Conservation (phyloP, 2,797 vertebrate species). For the Psittacula derbiana region DNA sequence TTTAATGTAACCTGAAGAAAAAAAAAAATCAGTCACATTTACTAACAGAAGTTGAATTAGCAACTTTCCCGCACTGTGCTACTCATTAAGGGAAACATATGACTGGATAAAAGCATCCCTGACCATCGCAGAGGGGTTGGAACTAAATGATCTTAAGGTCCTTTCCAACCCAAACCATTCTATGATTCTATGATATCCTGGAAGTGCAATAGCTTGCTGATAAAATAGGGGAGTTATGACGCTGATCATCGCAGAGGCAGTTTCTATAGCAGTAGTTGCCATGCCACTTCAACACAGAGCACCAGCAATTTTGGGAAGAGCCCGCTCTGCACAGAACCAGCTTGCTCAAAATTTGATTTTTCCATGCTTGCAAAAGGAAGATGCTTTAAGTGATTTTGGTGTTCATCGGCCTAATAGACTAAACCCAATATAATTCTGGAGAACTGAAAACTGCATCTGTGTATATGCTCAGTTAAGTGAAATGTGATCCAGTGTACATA, state of each 20-base stretch:
- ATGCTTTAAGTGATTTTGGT: neutral
- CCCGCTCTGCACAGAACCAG: fast-evolving
- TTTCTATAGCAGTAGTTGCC: constrained; percentile 5
- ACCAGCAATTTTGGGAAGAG: neutral
- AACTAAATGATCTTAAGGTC: neutral
- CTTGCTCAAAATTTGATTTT: neutral
- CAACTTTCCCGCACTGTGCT: neutral
- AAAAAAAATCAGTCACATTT: neutral
- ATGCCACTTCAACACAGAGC: neutral
- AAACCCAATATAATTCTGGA: fast-evolving
- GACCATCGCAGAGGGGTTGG: neutral
- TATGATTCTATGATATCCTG: neutral
- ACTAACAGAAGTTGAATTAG: neutral
- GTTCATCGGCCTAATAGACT: neutral
- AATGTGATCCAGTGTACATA: fast-evolving
- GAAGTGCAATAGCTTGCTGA: neutral
- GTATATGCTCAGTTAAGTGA: fast-evolving
- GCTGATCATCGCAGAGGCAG: neutral
- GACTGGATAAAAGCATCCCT: neutral
- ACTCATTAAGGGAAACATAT: neutral
- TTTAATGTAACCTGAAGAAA: neutral
- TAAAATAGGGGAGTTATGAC: neutral
- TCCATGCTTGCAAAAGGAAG: neutral
- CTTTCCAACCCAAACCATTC: neutral
- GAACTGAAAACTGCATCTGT: neutral